Percentiles rank a stretch among this genome's conserved stretches.
These are phyloP conservation scores for Caiman crocodilus DNA, from an alignment of 2,797 vertebrate genomes.

Conservation along the genomic window DNA sequence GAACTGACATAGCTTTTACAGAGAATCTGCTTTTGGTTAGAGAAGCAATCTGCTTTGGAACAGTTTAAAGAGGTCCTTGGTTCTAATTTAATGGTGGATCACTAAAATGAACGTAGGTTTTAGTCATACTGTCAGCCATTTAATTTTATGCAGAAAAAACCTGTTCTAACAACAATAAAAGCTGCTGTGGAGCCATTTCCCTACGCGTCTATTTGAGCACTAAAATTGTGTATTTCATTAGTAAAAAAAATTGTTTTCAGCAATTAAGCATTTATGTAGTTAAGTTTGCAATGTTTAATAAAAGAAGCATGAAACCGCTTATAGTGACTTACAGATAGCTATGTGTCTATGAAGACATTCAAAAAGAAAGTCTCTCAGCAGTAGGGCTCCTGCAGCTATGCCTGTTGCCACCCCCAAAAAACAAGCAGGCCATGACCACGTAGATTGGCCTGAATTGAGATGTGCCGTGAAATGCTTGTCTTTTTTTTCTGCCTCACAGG, in stretches of 20 bases:
- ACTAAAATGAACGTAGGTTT: background rate
- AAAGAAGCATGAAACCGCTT: background rate
- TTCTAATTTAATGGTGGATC: background rate
- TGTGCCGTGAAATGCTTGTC: too few relatives aligned
- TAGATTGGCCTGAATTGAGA: too few relatives aligned
- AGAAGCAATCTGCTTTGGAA: background rate
- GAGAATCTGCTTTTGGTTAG: background rate
- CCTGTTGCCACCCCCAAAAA: constrained; percentile 1
- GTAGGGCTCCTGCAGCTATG: background rate
- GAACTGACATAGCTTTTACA: background rate
- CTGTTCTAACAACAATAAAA: too few relatives aligned
- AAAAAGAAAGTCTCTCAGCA: background rate
- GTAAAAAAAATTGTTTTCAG: background rate
- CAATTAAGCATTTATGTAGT: background rate
- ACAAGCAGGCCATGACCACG: background rate
- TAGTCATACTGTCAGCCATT: background rate
- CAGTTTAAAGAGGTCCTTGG: background rate
- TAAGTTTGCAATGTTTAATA: background rate
- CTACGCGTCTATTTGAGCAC: background rate
- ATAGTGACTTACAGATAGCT: background rate
- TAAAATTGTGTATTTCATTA: background rate
- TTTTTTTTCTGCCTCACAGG: too few relatives aligned
- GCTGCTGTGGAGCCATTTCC: background rate
- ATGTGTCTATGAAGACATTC: background rate
- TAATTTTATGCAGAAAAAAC: background rate